phyloP scores from a whole-genome alignment of 2,797 vertebrate species.

The Megalops cyprinoides region DNA sequence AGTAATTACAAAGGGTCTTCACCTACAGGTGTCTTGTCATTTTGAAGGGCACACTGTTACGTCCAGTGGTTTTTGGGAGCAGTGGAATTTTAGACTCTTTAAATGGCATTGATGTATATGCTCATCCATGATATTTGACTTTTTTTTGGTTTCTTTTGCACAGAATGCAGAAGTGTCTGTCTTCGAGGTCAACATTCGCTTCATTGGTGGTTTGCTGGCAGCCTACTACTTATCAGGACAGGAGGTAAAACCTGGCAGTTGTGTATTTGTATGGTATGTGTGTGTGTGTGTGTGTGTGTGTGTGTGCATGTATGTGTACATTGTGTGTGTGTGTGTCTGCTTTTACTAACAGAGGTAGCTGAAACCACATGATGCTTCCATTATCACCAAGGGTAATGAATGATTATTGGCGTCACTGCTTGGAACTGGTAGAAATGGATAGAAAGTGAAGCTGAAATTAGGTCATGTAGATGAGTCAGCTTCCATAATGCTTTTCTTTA shows the following conservation, averaged over 20 bases:
- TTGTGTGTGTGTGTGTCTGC: neutral
- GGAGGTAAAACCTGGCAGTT: constrained; percentile 81
- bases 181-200: constrained; percentile 98
- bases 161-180: constrained; percentile 98
- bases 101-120: neutral
- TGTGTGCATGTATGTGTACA: neutral
- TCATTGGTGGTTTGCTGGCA: constrained; percentile 94
- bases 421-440: neutral
- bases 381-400: no score
- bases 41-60: no score
- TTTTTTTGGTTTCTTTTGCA: constrained; percentile 33
- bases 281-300: neutral
- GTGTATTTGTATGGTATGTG: neutral
- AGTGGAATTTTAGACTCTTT: neutral
- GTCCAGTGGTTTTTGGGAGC: no score
- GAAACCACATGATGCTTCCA: no score
- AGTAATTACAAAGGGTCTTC: no score
- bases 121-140: neutral
- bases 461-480: neutral
- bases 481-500: no score
- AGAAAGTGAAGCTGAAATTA: neutral
- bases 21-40: no score
- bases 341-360: no score
- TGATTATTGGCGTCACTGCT: no score
- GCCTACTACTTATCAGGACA: constrained; percentile 97